phyloP scores from a whole-genome alignment of 2,113 vertebrate genomes.

The Osmerus eperlanus region DNA sequence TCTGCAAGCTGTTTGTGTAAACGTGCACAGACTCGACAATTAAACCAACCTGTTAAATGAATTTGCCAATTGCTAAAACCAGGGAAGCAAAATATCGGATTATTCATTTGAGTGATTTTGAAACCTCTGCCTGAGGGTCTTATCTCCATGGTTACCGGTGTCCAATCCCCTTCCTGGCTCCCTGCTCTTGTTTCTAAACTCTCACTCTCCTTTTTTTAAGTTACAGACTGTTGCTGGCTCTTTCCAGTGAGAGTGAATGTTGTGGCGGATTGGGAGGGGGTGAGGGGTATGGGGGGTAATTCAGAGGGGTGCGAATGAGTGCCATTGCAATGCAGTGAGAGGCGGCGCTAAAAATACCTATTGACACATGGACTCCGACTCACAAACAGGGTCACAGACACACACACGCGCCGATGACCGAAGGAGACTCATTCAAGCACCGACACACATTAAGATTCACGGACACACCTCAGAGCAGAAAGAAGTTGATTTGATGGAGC shows the following conservation, averaged over 20 bases:
- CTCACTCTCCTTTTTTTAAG: slow-evolving; percentile 30
- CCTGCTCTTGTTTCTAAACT: slow-evolving; percentile 26
- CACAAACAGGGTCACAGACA: slow-evolving; percentile 61
- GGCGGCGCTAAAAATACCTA: slow-evolving; percentile 72
- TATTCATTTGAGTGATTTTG: slow-evolving; percentile 30
- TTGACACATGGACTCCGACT: slow-evolving; percentile 71
- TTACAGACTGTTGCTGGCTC: slow-evolving; percentile 49
- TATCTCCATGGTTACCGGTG: slow-evolving; percentile 40
- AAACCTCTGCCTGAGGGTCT: slow-evolving; percentile 8
- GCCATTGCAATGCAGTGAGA: slow-evolving; percentile 76
- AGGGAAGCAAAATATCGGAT: slow-evolving; percentile 18
- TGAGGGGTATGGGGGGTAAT: slow-evolving; percentile 21
- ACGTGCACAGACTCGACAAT: neutral
- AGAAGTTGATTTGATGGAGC: no score
- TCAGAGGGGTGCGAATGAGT: slow-evolving; percentile 63
- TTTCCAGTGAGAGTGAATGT: slow-evolving; percentile 65
- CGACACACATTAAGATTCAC: slow-evolving; percentile 19
- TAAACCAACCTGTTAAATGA: slow-evolving; percentile 19
- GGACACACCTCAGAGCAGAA: neutral
- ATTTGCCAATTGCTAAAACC: slow-evolving; percentile 40
- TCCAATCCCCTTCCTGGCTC: slow-evolving; percentile 19
- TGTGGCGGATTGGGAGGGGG: slow-evolving; percentile 31
- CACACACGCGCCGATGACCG: slow-evolving; percentile 51
- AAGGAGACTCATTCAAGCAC: slow-evolving; percentile 51
- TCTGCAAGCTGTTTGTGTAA: neutral